Evolutionary conservation across 2,113 vertebrate genomes (phyloP), one percentile per base, ranked within the genome.

Genomic region (Heterotilapia buettikoferi): DNA sequence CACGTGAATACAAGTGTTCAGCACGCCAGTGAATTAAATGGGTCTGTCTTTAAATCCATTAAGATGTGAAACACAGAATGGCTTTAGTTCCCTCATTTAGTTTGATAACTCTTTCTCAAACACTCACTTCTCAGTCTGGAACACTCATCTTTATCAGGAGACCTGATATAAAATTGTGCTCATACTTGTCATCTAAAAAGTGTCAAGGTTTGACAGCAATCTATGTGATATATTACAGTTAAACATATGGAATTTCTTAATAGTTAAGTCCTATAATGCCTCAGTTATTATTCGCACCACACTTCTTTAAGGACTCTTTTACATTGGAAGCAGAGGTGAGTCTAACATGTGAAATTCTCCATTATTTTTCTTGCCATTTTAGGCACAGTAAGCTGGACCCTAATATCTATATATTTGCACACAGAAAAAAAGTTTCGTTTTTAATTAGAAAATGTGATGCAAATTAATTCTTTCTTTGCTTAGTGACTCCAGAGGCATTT

Each of bases 11-110:
- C 50, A 84, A 66, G 54, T 33, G 16, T 87, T 91, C 54, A 40
- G 16, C 63, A 52, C 9, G 2, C 76, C 89, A 90, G 86, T 84
- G 78, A 82, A 89, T 86, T 73, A 86, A 93, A 86, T 38, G 63
- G 61, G 24, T 40, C 13, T 29, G 45, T 82, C 59, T 86, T 84
- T 91, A 84, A 76, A 80, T 6, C 78, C 33, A 86, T 76, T 84
- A 80, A 61, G n/a, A 52, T 24, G 16, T 47, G 61, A 84, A 82
- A 31, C 50, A 88, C 81, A 14, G 54, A 68, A 76, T n/a, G 1
- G 52, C 53, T 57, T 83, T 43, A 40, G 9, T 31, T 84, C 16
- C 45, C 7, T 83, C 18, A 31, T 45, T 50, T 56, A 38, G n/a
- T 38, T 82, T 85, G 19, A 54, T 21, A 84, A 68, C 66, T 31